A percentile compares a stretch with the other conserved stretches of the same genome.
These are phyloP conservation scores for Ephydatia muelleri DNA, from an alignment of 37 sponge, comb jelly and placozoan species.

Conservation along the genomic window DNA sequence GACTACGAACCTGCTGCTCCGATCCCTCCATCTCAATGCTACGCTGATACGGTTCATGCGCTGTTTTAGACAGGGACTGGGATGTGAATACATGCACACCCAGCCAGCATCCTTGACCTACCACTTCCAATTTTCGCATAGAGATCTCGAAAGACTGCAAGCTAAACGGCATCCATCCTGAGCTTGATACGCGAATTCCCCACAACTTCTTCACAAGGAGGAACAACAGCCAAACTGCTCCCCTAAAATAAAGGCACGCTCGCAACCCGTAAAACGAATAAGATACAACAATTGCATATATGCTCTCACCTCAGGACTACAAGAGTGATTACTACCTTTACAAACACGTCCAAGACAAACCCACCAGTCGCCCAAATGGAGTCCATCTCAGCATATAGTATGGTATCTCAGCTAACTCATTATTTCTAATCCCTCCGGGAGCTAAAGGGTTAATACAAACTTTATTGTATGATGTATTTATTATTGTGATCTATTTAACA, in stretches of 20 bases:
- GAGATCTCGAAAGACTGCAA: conserved; percentile 17
- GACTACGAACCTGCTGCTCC: conserved; percentile 13
- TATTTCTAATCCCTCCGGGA: background rate
- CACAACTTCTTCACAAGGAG: conserved; percentile 31
- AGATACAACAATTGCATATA: background rate
- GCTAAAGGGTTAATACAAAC: background rate
- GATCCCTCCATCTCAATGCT: conserved; percentile 33
- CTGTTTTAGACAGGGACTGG: background rate
- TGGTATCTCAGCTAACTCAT: background rate
- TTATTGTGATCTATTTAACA: too few species aligned
- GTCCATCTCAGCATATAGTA: background rate
- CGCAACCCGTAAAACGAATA: too few species aligned
- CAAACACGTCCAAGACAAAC: background rate
- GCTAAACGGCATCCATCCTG: conserved; percentile 43
- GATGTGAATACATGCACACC: background rate
- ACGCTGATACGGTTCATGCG: conserved; percentile 14
- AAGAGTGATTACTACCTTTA: background rate
- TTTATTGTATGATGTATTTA: too few species aligned
- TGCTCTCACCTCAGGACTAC: background rate
- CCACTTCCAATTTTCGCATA: conserved; percentile 41
- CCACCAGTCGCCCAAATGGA: background rate
- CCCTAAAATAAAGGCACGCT: conserved; percentile 24
- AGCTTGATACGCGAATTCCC: conserved; percentile 18
- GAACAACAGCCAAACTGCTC: conserved; percentile 48
- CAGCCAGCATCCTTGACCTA: background rate